Evolutionary conservation across 2,888 invertebrate species (phyloP).

Genomic region (Cheilosia soror): DNA sequence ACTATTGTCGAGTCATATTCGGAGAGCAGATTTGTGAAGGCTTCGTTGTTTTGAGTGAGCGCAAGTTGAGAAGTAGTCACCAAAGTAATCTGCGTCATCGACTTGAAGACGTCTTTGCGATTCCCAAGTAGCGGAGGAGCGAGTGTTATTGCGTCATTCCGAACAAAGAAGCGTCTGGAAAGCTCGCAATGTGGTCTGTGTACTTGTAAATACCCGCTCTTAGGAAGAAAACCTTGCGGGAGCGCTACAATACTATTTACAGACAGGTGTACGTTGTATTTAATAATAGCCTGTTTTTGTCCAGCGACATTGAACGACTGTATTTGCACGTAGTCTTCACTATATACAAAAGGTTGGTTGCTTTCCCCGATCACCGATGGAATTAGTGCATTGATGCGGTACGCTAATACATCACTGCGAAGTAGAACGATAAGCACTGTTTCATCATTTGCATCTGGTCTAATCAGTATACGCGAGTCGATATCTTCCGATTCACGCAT

Average conservation of each 20-base stretch:
- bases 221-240: not conserved
- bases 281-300: not conserved
- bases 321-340: not conserved
- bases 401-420: not conserved
- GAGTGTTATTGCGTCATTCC: not conserved
- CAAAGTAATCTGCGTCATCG: not conserved
- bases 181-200: not conserved
- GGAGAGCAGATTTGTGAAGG: not conserved
- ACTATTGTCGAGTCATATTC: not conserved
- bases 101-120: not conserved
- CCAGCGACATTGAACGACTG: not conserved
- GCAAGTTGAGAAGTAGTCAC: not conserved
- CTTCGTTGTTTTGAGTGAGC: not conserved
- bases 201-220: not conserved
- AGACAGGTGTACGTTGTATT: not conserved
- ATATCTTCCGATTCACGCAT: not conserved
- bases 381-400: not conserved
- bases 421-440: not conserved
- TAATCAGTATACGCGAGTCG: not conserved
- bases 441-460: not conserved
- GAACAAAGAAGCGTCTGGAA: not conserved
- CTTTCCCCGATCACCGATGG: not conserved
- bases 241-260: not conserved
- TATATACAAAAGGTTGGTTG: not conserved
- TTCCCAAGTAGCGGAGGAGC: not conserved